Conservation (phyloP, 1,140 invertebrate genomes). For the Drosophila cardini region DNA sequence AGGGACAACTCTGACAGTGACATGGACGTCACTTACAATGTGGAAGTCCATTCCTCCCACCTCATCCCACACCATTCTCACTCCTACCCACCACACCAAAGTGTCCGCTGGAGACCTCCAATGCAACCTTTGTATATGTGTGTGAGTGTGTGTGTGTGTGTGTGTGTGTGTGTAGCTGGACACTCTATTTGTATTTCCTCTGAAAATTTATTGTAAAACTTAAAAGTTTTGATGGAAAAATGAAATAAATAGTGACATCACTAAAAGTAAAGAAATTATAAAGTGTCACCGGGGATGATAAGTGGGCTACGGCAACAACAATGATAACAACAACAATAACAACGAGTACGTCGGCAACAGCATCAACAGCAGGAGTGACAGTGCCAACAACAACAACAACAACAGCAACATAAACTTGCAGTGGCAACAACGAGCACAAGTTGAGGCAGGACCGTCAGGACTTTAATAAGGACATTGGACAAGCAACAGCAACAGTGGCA, state of each 20-base stretch:
- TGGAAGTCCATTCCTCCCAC: conserved; percentile 56
- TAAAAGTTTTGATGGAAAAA: conserved; percentile 84
- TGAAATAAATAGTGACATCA: conserved; percentile 85
- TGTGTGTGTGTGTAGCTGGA: conserved; percentile 65
- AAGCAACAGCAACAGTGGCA: conserved; percentile 52
- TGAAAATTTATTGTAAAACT: conserved; percentile 84
- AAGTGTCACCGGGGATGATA: conserved; percentile 84
- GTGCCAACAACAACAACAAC: conserved; percentile 52
- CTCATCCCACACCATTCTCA: background rate
- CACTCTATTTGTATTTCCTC: conserved; percentile 83
- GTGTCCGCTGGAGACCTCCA: conserved; percentile 37
- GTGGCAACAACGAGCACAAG: conserved; percentile 55
- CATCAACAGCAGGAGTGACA: conserved; percentile 59
- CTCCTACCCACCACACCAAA: conserved; percentile 24
- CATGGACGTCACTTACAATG: conserved; percentile 79
- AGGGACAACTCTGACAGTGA: conserved; percentile 67
- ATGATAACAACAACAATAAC: conserved; percentile 41
- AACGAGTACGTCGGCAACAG: conserved; percentile 40
- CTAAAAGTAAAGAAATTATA: conserved; percentile 85
- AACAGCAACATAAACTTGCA: conserved; percentile 47
- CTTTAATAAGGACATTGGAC: conserved; percentile 76
- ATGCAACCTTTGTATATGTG: conserved; percentile 53
- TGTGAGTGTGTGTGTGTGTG: conserved; percentile 41
- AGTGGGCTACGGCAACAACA: conserved; percentile 79
- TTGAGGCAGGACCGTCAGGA: conserved; percentile 77